Evolutionary conservation across 2,797 vertebrate species (phyloP).

Genomic region (Pelodytes ibericus): DNA sequence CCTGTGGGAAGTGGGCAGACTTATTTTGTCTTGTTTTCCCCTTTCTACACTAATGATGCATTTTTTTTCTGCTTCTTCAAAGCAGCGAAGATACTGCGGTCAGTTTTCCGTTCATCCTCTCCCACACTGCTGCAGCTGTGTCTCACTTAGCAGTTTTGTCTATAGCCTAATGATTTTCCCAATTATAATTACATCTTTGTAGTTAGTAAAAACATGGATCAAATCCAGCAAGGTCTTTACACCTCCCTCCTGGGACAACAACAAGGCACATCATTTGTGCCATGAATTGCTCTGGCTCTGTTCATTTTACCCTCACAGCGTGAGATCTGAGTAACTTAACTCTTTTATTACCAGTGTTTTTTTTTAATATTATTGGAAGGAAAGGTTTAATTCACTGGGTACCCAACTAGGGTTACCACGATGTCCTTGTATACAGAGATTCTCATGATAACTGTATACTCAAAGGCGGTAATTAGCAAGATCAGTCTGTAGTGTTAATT

Average conservation of each 20-base stretch:
- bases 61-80: constrained; percentile 3
- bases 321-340: constrained; percentile 1
- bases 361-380: too few relatives aligned
- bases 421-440: too few relatives aligned
- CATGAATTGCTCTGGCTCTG: not conserved
- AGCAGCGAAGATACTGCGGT: not conserved
- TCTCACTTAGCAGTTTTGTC: constrained; percentile 38
- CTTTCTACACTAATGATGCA: constrained; percentile 9
- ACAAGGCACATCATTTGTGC: not conserved
- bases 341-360: not conserved
- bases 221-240: constrained; percentile 35
- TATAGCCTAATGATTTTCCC: constrained; percentile 43
- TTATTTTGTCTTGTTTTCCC: not conserved
- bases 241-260: constrained; percentile 1
- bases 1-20: not conserved
- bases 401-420: too few relatives aligned
- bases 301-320: not conserved
- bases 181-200: constrained; percentile 50
- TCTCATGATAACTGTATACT: too few relatives aligned
- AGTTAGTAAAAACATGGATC: constrained; percentile 33
- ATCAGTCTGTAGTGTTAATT: too few relatives aligned
- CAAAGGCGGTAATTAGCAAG: too few relatives aligned
- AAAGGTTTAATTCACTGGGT: too few relatives aligned
- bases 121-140: constrained; percentile 41
- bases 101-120: not conserved